Base-by-base conservation (phyloP, 2,113 vertebrate species). In the Cardinalis cardinalis region DNA sequence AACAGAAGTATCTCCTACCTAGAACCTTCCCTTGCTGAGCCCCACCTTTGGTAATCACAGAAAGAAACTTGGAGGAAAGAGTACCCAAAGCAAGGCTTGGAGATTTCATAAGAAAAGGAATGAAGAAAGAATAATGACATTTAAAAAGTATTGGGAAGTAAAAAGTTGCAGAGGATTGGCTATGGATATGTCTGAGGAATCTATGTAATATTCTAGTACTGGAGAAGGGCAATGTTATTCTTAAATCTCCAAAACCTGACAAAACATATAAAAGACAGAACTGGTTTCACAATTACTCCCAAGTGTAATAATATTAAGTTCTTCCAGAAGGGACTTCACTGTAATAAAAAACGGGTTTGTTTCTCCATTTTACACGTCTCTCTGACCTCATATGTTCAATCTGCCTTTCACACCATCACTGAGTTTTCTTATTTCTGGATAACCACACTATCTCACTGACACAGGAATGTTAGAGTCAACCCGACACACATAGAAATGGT, bases 251-350 rank as follows among this genome's bases (percentile, higher is more conserved):
- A 34, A 92, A 92, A 89, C 26, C 59, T 63, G 52, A 78, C 52
- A 88, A 92, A 95, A 87, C 29, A 41, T 36, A 66, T 70, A 66
- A 93, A 90, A 92, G 76, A 66, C 74, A 87, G 63, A 26, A 58
- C 20, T 28, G 32, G 26, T 24, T 68, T 68, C 76, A 66, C n/a
- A 73, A 72, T 68, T 43, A 61, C 49, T 94, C 72, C 38, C 77
- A 38, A 78, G 51, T 79, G 80, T 73, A 60, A 52, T 87, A 72
- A 61, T 94, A 84, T 49, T 43, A 89, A 91, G 77, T 88, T 84
- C 82, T 91, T 87, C 78, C 75, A 84, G 91, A 84, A 73, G 21
- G n/a, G 24, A 83, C 75, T 84, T 91, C 74, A 55, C 31, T 60
- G 64, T 68, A 84, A 51, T 77, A 89, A 87, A 86, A 59, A 12